Evolutionary conservation across 2,113 vertebrate genomes (phyloP).

Genomic region (Thunnus thynnus): DNA sequence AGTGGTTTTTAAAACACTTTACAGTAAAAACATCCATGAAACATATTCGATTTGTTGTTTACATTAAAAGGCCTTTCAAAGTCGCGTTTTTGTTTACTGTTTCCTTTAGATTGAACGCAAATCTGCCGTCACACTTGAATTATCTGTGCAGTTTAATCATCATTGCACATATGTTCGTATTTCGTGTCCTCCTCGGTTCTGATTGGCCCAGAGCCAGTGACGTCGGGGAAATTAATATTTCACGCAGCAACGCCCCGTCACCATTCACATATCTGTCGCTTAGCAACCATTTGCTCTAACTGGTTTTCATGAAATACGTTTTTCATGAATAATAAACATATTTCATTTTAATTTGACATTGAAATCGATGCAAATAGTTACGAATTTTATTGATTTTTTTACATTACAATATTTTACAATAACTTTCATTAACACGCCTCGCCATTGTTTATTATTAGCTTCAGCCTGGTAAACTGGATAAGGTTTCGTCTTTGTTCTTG

Average conservation of each 20-base stretch:
- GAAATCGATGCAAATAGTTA: not conserved
- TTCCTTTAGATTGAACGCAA: no score
- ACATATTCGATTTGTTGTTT: not conserved
- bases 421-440: not conserved
- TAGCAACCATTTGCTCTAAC: constrained; percentile 46
- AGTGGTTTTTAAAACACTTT: not conserved
- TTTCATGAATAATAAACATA: not conserved
- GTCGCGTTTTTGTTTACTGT: not conserved
- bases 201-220: constrained; percentile 40
- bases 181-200: not conserved
- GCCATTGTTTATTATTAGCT: no score
- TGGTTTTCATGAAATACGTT: not conserved
- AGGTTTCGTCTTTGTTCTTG: no score
- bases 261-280: constrained; percentile 32
- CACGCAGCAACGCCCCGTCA: not conserved
- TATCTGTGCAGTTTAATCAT: no score
- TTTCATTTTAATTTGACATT: constrained; percentile 14
- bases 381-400: no score
- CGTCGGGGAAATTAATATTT: constrained; percentile 48
- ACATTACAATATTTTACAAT: not conserved
- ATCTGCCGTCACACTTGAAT: not conserved
- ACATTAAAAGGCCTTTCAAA: not conserved
- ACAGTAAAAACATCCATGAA: not conserved
- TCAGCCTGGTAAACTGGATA: no score
- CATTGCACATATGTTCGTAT: no score